Conservation (phyloP, 2,113 vertebrate species). For the Ageneiosus marmoratus region DNA sequence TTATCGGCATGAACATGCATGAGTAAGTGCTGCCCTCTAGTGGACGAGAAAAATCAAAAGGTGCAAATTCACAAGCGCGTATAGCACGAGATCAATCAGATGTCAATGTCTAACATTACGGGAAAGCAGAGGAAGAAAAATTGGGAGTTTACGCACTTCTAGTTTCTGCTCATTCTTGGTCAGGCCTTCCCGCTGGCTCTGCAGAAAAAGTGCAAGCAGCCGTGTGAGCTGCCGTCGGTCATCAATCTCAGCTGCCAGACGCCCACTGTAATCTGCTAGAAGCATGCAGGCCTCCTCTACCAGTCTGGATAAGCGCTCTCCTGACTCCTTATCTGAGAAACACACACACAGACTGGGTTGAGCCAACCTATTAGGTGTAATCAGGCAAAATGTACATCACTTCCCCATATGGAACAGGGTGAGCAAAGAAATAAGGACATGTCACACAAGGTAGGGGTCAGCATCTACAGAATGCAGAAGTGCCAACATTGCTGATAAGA, state of each 20-base stretch:
- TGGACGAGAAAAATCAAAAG: constrained; percentile 16
- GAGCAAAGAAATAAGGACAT: neutral
- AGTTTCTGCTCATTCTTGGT: constrained; percentile 97
- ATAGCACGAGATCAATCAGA: no score
- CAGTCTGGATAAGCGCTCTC: constrained; percentile 71
- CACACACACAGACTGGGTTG: constrained; percentile 57
- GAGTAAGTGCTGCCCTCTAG: constrained; percentile 29
- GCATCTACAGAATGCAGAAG: neutral
- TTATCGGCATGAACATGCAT: neutral
- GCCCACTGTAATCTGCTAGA: constrained; percentile 96
- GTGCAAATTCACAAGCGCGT: neutral
- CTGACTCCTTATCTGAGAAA: constrained; percentile 73
- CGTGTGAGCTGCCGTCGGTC: constrained; percentile 94
- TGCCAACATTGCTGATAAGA: neutral
- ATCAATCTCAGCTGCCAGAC: constrained; percentile 96
- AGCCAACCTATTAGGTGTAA: neutral
- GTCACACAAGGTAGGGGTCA: neutral
- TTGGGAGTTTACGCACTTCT: constrained; percentile 88
- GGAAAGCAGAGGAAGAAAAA: constrained; percentile 57
- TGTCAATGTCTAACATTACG: neutral
- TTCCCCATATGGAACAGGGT: neutral
- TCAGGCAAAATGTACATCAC: neutral
- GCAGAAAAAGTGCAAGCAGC: constrained; percentile 90
- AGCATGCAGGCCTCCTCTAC: constrained; percentile 96
- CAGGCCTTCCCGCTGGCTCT: constrained; percentile 94